Percentiles rank a stretch among this genome's conserved stretches.
Evolutionary conservation across 2,113 vertebrate species (phyloP).

Genomic region (Pao palembangensis): DNA sequence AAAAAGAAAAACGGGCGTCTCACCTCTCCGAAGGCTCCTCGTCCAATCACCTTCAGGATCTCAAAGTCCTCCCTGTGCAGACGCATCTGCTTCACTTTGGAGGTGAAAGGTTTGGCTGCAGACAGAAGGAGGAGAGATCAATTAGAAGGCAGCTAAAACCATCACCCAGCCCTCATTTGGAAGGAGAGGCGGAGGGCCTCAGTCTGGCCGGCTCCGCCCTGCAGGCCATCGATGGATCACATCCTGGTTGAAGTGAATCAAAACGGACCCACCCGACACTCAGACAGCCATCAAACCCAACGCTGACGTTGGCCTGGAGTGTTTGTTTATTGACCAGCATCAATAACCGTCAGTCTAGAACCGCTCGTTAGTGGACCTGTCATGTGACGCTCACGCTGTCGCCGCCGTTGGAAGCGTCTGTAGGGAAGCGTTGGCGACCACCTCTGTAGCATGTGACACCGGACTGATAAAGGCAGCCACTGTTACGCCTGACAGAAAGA

Average conservation of each 20-base stretch:
- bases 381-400: too few relatives aligned
- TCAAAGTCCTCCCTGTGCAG: slow-evolving; percentile 99
- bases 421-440: slow-evolving; percentile 21
- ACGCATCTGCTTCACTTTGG: slow-evolving; percentile 97
- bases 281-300: neutral
- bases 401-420: slow-evolving; percentile 3
- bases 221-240: neutral
- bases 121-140: slow-evolving; percentile 53
- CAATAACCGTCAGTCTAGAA: neutral
- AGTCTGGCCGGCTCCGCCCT: neutral
- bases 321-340: neutral
- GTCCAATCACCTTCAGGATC: slow-evolving; percentile 98
- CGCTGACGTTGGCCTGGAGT: neutral
- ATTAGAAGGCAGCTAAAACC: neutral
- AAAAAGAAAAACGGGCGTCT: slow-evolving; percentile 24
- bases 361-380: too few relatives aligned
- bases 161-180: neutral
- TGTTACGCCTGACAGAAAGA: slow-evolving; percentile 36
- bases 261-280: neutral
- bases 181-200: neutral
- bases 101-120: slow-evolving; percentile 94
- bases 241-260: neutral
- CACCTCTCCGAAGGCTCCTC: slow-evolving; percentile 99
- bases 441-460: slow-evolving; percentile 36
- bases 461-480: slow-evolving; percentile 50